These are phyloP conservation scores for Drosophila mimica DNA, from an alignment of 2,888 invertebrate species.

Conservation along the genomic window DNA sequence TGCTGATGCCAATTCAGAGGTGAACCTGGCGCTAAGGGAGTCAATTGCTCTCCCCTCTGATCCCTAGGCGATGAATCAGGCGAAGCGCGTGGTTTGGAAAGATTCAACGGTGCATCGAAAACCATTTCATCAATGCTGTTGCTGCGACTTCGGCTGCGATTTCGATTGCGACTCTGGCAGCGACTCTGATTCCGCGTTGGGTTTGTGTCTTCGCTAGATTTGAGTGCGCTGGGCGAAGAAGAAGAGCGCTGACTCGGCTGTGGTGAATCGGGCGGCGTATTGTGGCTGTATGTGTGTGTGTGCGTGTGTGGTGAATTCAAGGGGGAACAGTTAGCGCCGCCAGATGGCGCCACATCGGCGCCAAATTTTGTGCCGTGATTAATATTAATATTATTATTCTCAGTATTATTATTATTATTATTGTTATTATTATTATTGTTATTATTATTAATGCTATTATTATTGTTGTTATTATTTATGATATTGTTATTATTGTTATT, in stretches of 20 bases:
- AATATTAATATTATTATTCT: slow-evolving; percentile 4
- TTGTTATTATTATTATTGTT: slow-evolving; percentile 37
- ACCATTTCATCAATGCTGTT: slow-evolving; percentile 87
- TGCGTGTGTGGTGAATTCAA: slow-evolving; percentile 1
- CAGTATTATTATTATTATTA: slow-evolving; percentile 14
- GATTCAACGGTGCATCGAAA: slow-evolving; percentile 91
- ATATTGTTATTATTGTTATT: slow-evolving; percentile 42
- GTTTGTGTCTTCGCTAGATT: slow-evolving; percentile 1
- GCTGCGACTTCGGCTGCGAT: slow-evolving; percentile 42
- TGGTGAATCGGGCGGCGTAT: slow-evolving; percentile 71
- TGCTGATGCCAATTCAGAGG: slow-evolving; percentile 63
- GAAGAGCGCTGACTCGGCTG: slow-evolving; percentile 7
- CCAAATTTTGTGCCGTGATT: slow-evolving; percentile 4
- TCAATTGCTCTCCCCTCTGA: slow-evolving; percentile 40
- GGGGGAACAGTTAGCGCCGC: neutral
- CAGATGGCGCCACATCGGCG: neutral
- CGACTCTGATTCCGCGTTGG: slow-evolving; percentile 26
- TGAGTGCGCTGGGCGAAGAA: slow-evolving; percentile 11
- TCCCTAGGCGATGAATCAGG: slow-evolving; percentile 85
- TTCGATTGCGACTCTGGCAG: slow-evolving; percentile 32
- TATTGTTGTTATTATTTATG: slow-evolving; percentile 23
- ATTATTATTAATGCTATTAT: slow-evolving; percentile 51
- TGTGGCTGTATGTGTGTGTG: slow-evolving; percentile 46
- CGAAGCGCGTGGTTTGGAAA: slow-evolving; percentile 93
- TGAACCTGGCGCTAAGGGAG: slow-evolving; percentile 55